Evolutionary conservation across 1,140 invertebrate genomes (phyloP).

Genomic region (Metaphire vulgaris): DNA sequence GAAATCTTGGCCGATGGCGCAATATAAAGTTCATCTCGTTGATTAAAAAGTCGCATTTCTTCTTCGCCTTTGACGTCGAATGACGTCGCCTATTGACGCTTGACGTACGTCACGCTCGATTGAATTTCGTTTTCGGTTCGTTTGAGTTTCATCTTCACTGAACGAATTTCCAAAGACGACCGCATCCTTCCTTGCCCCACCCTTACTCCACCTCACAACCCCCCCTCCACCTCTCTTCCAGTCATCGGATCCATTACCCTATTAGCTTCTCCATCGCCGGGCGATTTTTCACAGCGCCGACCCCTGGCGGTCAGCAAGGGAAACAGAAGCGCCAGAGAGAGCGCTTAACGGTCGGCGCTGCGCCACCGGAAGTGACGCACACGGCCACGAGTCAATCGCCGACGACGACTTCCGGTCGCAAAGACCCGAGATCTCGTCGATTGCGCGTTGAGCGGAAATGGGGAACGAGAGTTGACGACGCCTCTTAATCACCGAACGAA

Average conservation of each 20-base stretch:
- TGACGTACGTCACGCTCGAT: neutral
- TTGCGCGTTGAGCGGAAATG: neutral
- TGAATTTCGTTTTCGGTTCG: neutral
- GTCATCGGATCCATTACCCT: neutral
- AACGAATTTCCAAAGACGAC: neutral
- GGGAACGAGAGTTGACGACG: neutral
- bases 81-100: neutral
- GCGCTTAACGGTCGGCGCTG: neutral
- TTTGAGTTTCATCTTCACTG: neutral
- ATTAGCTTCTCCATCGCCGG: neutral
- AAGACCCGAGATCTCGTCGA: neutral
- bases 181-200: neutral
- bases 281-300: neutral
- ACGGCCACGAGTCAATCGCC: neutral
- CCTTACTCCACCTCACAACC: neutral
- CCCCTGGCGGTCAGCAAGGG: neutral
- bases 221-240: neutral
- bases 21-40: conserved; percentile 3
- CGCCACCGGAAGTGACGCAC: neutral
- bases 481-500: neutral
- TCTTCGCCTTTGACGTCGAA: neutral
- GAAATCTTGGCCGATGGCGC: neutral
- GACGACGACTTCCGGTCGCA: too few relatives aligned
- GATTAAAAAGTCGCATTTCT: neutral
- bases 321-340: neutral